Evolutionary conservation across 1,140 invertebrate genomes (phyloP), one percentile per base, ranked within the genome.

Genomic region (Littorina saxatilis): DNA sequence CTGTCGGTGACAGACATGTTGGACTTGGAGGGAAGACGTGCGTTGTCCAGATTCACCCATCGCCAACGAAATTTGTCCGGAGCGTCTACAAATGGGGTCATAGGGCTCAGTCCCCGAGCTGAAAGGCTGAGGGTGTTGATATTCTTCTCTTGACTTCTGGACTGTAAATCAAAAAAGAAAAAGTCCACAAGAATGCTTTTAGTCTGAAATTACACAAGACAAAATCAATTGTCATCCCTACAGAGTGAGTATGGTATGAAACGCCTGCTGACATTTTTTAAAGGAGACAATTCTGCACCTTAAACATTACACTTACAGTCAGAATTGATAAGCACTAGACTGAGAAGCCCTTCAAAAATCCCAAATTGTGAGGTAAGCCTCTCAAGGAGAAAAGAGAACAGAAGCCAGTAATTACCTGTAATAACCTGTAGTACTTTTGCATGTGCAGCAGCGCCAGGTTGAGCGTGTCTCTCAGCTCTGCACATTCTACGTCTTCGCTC

Each of bases 21-120:
- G 32, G 43, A 74, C 50, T 82, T 88, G 9, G 87, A 83, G 37
- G 87, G 77, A 63, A 91, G 82, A 50, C 88, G 86, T 61, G 85
- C 76, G 40, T 86, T 86, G 81, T 92, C 91, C 78, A 92, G 84
- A 81, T 91, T 90, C 27, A 83, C 66, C 92, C 92, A 92, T 84
- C 88, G 87, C 90, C 91, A 92, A 70, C 89, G 88, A 86, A 92
- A 92, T 83, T 92, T 92, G 78, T 92, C 92, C 20, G 91, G 92
- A 5, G 91, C 89, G 83, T 92, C 91, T 55, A 91, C 87, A 87
- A 92, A 92, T 29, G 92, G 92, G 2, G 92, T 93, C 89, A 93
- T 90, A 17, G 92, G 92, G 85, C 91, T 92, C 23, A 92, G 82
- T 4, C 91, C 91, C 39, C 91, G 84, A 66, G 90, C 87, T 32